Percentiles rank a stretch among this genome's conserved stretches.
phyloP scores from a whole-genome alignment of 2,113 vertebrate species.

The Hemiprocne comata region DNA sequence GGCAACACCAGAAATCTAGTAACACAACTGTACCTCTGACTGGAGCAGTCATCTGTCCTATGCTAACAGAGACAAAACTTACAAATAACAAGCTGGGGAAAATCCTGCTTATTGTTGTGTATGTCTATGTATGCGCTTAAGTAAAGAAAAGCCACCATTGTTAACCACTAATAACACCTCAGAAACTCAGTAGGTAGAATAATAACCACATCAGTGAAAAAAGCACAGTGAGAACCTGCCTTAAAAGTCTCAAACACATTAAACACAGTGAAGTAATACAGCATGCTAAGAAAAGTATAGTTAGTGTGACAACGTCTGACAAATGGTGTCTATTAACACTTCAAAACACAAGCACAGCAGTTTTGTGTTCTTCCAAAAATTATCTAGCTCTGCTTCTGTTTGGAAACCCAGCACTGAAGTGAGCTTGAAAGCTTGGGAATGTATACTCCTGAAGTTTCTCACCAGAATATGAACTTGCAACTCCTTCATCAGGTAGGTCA shows the following conservation, averaged over 20 bases:
- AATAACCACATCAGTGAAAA: background rate
- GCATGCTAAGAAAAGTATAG: background rate
- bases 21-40: background rate
- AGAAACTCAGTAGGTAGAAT: conserved; percentile 1
- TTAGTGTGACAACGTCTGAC: background rate
- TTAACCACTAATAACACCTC: background rate
- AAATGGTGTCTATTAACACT: background rate
- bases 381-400: background rate
- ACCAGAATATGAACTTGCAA: background rate
- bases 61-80: background rate
- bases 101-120: background rate
- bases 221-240: background rate
- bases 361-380: background rate
- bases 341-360: background rate
- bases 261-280: background rate
- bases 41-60: background rate
- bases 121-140: background rate
- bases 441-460: background rate
- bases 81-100: background rate
- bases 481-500: background rate
- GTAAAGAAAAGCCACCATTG: background rate
- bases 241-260: background rate
- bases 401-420: rapidly evolving
- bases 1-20: background rate
- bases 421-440: background rate